Evolutionary conservation across 2,113 vertebrate genomes (phyloP), one percentile per base, ranked within the genome.

Genomic region (Puma concolor): DNA sequence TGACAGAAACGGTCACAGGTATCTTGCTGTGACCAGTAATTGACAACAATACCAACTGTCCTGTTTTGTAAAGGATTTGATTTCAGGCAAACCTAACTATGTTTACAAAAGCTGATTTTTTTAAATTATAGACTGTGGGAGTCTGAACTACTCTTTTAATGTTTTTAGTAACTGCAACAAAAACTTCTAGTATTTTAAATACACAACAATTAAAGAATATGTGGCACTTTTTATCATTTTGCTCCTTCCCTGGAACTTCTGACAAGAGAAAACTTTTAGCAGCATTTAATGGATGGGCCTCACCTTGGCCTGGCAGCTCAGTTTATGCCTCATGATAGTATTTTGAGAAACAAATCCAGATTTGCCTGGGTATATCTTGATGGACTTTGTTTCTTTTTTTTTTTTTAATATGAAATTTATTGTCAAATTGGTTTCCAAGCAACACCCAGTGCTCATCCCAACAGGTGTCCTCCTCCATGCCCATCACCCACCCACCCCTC

Each of bases 151-250:
- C 38, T 77, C 23, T 60, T 23, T 60, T 60, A 4, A 4, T 50
- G 27, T 72, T 87, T 83, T 96, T 54, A 91, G 74, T 88, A 86
- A 86, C 23, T 88, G 29, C 66, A 88, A 33, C 9, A 79, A 93
- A 63, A 96, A 83, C 23, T 95, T 31, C 86, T 10, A 76, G 41
- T 82, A 60, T 80, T 93, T 88, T 33, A 87, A 72, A 92, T 80
- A 67, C 4, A 82, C 6, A 92, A 23, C n/a, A 60, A 52, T 86
- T 79, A 93, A 23, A 64, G 7, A 90, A 44, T 29, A 44, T 44
- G 15, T 60, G 52, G 7, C 63, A 4, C 15, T 9, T 41, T 50
- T 86, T 83, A 71, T 84, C 10, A 83, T 57, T 91, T 90, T 64
- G 4, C 7, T 50, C 67, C 66, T 91, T 95, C 14, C 48, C 25